These are phyloP conservation scores for Cordylochernes scorpioides DNA, from an alignment of 2,888 invertebrate genomes.

Conservation along the genomic window DNA sequence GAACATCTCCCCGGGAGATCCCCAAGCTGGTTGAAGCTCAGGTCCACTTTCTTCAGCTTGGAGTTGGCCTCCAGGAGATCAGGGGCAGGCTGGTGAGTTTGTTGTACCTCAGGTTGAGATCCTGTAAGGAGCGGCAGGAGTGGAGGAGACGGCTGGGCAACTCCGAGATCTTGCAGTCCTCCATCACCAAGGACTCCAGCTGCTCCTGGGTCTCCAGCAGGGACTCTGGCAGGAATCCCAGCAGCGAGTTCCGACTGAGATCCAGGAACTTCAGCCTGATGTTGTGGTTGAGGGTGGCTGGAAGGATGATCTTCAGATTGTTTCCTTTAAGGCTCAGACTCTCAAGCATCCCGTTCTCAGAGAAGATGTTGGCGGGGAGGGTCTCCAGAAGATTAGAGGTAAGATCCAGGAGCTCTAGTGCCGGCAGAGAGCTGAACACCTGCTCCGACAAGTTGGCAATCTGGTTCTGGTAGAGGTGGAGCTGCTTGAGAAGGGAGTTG, in stretches of 20 bases:
- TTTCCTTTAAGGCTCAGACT: too few species aligned
- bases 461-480: too few species aligned
- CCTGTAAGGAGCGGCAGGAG: slow-evolving; percentile 33
- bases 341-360: too few species aligned
- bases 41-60: slow-evolving; percentile 40
- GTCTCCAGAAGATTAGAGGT: too few species aligned
- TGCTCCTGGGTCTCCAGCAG: slow-evolving; percentile 3
- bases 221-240: slow-evolving; percentile 18
- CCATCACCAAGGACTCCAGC: slow-evolving; percentile 5
- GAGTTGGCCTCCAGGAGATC: slow-evolving; percentile 31
- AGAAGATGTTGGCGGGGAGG: too few species aligned
- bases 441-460: too few species aligned
- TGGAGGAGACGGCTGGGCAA: slow-evolving; percentile 36
- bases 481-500: too few species aligned
- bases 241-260: slow-evolving; percentile 22
- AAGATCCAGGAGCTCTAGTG: too few species aligned
- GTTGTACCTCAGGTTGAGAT: slow-evolving; percentile 38
- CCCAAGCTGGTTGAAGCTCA: slow-evolving; percentile 34
- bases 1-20: slow-evolving; percentile 24
- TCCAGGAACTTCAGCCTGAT: slow-evolving; percentile 29
- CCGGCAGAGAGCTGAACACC: too few species aligned
- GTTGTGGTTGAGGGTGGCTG: too few species aligned
- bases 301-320: too few species aligned
- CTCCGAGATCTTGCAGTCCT: slow-evolving; percentile 23
- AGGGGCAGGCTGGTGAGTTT: slow-evolving; percentile 32